Conservation (phyloP, 2,888 invertebrate genomes). For the Microctonus aethiopoides region DNA sequence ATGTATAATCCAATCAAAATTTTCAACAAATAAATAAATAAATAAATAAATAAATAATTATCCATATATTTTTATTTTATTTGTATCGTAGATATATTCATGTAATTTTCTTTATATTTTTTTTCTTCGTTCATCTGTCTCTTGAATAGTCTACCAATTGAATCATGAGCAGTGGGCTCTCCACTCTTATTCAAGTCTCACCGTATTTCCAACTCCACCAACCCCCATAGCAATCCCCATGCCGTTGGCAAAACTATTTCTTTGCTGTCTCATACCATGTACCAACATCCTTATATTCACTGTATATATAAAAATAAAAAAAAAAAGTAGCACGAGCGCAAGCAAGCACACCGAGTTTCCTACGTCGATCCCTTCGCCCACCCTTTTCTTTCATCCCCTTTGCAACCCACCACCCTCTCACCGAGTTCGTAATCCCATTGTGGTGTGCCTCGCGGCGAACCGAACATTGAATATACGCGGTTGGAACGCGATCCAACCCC, state of each 20-base stretch:
- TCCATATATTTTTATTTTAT: neutral
- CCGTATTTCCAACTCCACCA: neutral
- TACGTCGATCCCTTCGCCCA: neutral
- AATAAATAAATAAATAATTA: no score
- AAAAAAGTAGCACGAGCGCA: constrained; percentile 4
- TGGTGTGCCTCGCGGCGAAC: constrained; percentile 20
- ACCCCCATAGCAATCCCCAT: neutral
- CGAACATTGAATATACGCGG: constrained; percentile 21
- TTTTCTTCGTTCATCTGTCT: neutral
- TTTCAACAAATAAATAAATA: no score
- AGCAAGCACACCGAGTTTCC: neutral
- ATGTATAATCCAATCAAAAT: neutral
- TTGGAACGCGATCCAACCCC: constrained; percentile 8
- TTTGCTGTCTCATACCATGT: neutral
- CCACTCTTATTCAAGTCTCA: neutral
- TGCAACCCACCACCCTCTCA: neutral
- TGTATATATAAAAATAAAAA: neutral
- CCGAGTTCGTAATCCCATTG: constrained; percentile 25
- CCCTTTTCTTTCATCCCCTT: neutral
- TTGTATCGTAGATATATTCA: neutral
- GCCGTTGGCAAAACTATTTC: neutral
- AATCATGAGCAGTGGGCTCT: constrained; percentile 4
- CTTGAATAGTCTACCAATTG: constrained; percentile 1
- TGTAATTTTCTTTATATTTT: no score
- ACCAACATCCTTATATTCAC: neutral